Evolutionary conservation across 2,888 invertebrate species (phyloP).

Genomic region (Pogonocherus hispidulus): DNA sequence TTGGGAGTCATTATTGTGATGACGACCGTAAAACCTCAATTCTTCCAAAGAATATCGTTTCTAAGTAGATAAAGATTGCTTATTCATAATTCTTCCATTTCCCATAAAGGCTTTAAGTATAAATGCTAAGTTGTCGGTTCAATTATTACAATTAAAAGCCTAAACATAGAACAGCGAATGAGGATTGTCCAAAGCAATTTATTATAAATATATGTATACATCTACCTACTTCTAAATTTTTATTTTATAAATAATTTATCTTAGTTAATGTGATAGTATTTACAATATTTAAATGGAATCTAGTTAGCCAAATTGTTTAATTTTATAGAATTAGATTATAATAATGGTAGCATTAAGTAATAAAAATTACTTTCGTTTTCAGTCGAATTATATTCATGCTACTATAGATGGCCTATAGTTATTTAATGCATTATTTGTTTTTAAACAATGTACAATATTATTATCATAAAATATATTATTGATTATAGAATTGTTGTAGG

Average conservation of each 20-base stretch:
- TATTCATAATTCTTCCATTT: conserved; percentile 62
- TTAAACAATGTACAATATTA: conserved; percentile 54
- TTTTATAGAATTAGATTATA: conserved; percentile 50
- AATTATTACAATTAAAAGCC: conserved; percentile 53
- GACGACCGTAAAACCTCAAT: too few relatives aligned
- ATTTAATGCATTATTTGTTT: conserved; percentile 52
- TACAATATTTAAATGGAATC: conserved; percentile 50
- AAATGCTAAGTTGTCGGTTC: conserved; percentile 29
- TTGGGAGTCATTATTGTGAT: too few relatives aligned
- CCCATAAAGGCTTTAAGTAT: conserved; percentile 50
- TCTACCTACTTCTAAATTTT: conserved; percentile 28
- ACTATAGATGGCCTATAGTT: conserved; percentile 57
- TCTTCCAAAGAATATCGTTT: conserved; percentile 44
- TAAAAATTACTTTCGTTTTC: conserved; percentile 32
- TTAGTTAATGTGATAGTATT: conserved; percentile 53
- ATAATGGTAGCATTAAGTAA: conserved; percentile 33
- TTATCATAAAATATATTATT: conserved; percentile 57
- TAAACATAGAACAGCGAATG: conserved; percentile 60
- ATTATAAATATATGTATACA: conserved; percentile 29
- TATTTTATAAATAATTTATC: conserved; percentile 45
- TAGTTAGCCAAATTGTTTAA: conserved; percentile 51
- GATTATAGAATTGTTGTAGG: conserved; percentile 66
- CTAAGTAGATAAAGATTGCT: conserved; percentile 51
- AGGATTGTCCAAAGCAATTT: conserved; percentile 45
- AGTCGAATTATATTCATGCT: conserved; percentile 47